phyloP scores from a whole-genome alignment of 2,797 vertebrate genomes.

The Rousettus madagascariensis region DNA sequence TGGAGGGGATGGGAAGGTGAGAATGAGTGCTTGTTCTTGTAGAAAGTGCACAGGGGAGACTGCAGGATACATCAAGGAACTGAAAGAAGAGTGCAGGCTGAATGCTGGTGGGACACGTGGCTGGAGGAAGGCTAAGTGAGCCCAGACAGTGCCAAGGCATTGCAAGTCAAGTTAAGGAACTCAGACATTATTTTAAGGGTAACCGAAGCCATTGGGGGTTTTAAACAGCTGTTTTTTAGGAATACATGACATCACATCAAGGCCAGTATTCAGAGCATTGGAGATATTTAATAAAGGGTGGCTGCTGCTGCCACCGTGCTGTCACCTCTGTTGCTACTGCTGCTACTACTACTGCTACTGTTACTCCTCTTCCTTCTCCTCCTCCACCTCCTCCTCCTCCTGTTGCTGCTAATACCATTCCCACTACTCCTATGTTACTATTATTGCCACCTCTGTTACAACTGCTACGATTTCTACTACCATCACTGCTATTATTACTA shows the following conservation, averaged over 20 bases:
- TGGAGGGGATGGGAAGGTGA: not conserved
- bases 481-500: not conserved
- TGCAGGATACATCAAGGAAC: not conserved
- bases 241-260: not conserved
- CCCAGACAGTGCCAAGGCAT: not conserved
- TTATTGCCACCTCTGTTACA: too few relatives aligned
- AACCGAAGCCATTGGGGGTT: not conserved
- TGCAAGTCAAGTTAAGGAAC: not conserved
- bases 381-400: too few relatives aligned
- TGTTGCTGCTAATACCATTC: too few relatives aligned
- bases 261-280: not conserved
- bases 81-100: conserved; percentile 14
- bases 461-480: too few relatives aligned
- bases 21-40: not conserved
- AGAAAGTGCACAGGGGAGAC: not conserved
- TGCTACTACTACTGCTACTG: too few relatives aligned
- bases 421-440: not conserved
- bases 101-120: not conserved
- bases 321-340: not conserved
- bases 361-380: too few relatives aligned
- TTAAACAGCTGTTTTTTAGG: not conserved
- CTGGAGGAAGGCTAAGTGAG: not conserved
- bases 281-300: not conserved
- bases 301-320: not conserved
- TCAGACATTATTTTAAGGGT: not conserved